Conservation (phyloP, 1,140 invertebrate species). For the Orius insidiosus region DNA sequence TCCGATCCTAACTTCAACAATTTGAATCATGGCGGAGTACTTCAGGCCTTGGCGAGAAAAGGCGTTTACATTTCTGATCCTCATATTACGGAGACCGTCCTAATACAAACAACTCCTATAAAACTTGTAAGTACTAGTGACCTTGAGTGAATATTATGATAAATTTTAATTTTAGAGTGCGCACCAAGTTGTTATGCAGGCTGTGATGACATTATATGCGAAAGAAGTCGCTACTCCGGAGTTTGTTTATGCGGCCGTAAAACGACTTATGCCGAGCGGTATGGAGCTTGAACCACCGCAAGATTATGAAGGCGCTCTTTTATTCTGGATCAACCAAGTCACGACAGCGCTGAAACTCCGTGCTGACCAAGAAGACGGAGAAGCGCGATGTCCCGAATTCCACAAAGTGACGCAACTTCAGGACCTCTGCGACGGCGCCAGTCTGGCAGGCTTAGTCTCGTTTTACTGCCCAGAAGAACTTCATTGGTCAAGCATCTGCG, state of each 20-base stretch:
- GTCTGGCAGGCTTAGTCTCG: conserved; percentile 70
- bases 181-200: conserved; percentile 93
- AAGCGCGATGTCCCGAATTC: conserved; percentile 10
- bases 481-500: conserved; percentile 50
- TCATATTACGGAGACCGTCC: conserved; percentile 83
- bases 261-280: conserved; percentile 39
- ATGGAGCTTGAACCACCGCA: conserved; percentile 29
- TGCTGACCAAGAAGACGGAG: conserved; percentile 29
- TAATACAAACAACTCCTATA: conserved; percentile 89
- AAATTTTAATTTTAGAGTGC: conserved; percentile 48
- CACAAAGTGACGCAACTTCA: conserved; percentile 38
- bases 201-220: conserved; percentile 87
- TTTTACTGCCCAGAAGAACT: conserved; percentile 87
- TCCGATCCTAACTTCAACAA: conserved; percentile 90
- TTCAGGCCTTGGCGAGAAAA: conserved; percentile 80
- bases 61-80: conserved; percentile 75
- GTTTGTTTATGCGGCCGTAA: conserved; percentile 67
- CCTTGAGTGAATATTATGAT: neutral
- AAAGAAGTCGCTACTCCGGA: conserved; percentile 84
- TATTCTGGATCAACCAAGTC: conserved; percentile 82
- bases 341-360: conserved; percentile 54
- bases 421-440: conserved; percentile 83
- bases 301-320: conserved; percentile 67
- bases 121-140: conserved; percentile 84
- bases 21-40: conserved; percentile 83